Base-by-base conservation (phyloP, 1,140 invertebrate genomes). In the Cotesia typhae region DNA sequence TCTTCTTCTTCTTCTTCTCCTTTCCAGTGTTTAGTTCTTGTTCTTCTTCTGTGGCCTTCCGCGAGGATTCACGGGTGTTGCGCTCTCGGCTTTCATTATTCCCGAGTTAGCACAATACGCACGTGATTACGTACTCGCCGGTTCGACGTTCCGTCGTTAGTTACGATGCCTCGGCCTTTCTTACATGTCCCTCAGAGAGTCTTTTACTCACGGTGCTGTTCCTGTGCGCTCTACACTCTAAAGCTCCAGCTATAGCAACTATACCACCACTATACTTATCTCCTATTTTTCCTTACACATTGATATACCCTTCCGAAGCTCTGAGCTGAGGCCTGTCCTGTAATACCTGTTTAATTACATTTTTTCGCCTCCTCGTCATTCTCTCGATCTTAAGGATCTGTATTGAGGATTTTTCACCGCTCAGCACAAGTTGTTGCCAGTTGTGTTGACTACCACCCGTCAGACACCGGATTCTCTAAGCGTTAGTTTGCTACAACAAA, bases 41-140 rank as follows among this genome's bases (percentile, higher is more conserved):
- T 67, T 38, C 60, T 63, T 63, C 35, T 38, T 63, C 35, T 55
- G 51, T 67, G 66, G 66, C 57, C 65, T 72, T 72, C 71, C 65
- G 65, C 71, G 53, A 67, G 71, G 57, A 72, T 67, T 72, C 65
- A 72, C 71, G 71, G 71, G 38, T 72, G 52, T 72, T 67, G 65
- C 55, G 66, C 38, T 61, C 55, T 67, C 57, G 28, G 38, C 71
- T 72, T 72, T 60, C n/a, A 68, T 72, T 72, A 72, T 72, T 72
- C 55, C 35, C 64, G 41, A 61, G 55, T 72, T 72, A 67, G 64
- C 71, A 72, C 71, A 72, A 72, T 72, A 72, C 55, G 63, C 55
- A 72, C 71, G 64, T 72, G 55, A 72, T 72, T 67, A 61, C 71
- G 52, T 65, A 71, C 53, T 72, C 53, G 37, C 55, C n/a, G 12